Evolutionary conservation across 2,888 invertebrate species (phyloP).

Genomic region (Gibbula magus): DNA sequence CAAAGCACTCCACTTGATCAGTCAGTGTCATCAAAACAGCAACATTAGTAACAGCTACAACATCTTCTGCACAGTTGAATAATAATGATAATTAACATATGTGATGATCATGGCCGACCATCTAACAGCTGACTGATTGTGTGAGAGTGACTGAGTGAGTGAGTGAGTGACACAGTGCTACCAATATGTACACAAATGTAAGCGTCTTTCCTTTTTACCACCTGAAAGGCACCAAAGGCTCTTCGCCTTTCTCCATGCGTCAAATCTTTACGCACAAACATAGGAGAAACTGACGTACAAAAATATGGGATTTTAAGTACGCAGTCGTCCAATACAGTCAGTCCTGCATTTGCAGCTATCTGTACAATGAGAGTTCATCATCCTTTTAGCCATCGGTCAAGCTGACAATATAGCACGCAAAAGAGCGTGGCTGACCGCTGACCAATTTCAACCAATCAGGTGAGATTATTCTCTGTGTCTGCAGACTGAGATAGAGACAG

Average conservation of each 20-base stretch:
- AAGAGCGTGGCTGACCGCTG: not conserved
- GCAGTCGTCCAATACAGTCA: not conserved
- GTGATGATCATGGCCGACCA: not conserved
- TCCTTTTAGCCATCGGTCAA: not conserved
- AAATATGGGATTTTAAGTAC: conserved; percentile 22
- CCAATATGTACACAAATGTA: conserved; percentile 19
- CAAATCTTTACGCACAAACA: conserved; percentile 10
- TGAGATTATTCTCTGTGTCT: conserved; percentile 16
- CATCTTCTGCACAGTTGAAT: conserved; percentile 19
- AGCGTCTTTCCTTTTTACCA: conserved; percentile 18
- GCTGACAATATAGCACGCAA: not conserved
- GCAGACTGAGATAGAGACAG: conserved; percentile 26
- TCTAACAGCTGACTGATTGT: no score
- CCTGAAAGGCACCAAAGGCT: conserved; percentile 23
- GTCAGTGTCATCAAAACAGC: conserved; percentile 16
- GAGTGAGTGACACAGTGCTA: conserved; percentile 9
- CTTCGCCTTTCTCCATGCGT: conserved; percentile 1
- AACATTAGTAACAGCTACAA: conserved; percentile 17
- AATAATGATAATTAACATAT: conserved; percentile 21
- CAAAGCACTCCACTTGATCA: conserved; percentile 13
- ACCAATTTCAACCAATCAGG: conserved; percentile 14
- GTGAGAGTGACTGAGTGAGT: not conserved
- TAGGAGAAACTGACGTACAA: conserved; percentile 2
- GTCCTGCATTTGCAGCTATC: conserved; percentile 6
- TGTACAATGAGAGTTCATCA: conserved; percentile 18